These are phyloP conservation scores for Hemibagrus guttatus DNA, from an alignment of 2,797 vertebrate genomes.

Conservation along the genomic window DNA sequence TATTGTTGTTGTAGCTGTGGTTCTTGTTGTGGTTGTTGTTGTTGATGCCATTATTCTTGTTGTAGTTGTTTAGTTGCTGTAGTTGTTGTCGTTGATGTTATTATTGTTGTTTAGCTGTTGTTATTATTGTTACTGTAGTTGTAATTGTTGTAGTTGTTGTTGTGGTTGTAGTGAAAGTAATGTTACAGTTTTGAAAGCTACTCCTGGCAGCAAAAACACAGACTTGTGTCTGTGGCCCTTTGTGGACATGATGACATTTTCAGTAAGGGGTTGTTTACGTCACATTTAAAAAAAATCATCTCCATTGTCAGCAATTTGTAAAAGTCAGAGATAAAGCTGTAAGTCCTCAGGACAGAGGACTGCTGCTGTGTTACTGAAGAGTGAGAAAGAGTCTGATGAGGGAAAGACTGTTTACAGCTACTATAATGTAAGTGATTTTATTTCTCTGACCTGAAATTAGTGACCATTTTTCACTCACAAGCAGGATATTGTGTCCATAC, in stretches of 20 bases:
- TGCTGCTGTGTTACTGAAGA: background rate
- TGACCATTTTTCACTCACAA: too few relatives aligned
- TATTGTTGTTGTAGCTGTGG: too few relatives aligned
- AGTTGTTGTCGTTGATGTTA: too few relatives aligned
- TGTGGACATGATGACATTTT: background rate
- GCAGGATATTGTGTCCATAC: background rate
- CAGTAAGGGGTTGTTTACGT: background rate
- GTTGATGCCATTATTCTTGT: too few relatives aligned
- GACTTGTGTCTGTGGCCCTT: background rate
- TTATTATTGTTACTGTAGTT: background rate
- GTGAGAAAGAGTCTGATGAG: background rate
- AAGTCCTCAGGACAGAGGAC: background rate
- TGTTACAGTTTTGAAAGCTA: background rate
- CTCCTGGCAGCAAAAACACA: background rate
- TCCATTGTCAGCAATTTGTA: background rate
- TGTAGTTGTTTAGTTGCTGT: too few relatives aligned
- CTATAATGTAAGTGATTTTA: background rate
- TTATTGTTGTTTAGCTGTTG: too few relatives aligned
- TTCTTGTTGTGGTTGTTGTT: too few relatives aligned
- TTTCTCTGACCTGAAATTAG: too few relatives aligned
- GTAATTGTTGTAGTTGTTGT: background rate
- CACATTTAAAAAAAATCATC: background rate
- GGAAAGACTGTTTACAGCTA: background rate
- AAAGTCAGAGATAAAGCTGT: background rate
- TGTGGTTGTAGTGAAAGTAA: background rate